These are phyloP conservation scores for Sphaeramia orbicularis DNA, from an alignment of 2,797 vertebrate species.

Conservation along the genomic window DNA sequence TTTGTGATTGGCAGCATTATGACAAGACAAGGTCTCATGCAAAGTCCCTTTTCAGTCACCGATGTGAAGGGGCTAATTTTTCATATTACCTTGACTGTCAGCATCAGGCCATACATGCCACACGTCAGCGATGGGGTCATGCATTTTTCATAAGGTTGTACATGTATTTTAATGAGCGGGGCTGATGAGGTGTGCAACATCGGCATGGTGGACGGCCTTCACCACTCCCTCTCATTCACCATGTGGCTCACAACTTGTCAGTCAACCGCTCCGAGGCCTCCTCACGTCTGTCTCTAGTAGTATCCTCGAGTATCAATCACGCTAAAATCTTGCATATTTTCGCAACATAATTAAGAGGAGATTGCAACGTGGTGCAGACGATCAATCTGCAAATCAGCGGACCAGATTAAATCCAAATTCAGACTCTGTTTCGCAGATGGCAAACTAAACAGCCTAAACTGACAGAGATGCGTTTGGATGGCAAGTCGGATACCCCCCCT, in stretches of 20 bases:
- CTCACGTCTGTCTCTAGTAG: constrained; percentile 73
- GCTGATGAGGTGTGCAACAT: constrained; percentile 70
- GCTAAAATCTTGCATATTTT: constrained; percentile 74
- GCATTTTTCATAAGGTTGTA: constrained; percentile 76
- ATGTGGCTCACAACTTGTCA: constrained; percentile 73
- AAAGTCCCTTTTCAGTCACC: constrained; percentile 1
- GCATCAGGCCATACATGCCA: constrained; percentile 66
- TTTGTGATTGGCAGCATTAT: constrained; percentile 44
- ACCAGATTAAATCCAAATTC: constrained; percentile 78
- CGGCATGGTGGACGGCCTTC: constrained; percentile 68
- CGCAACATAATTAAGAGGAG: constrained; percentile 77
- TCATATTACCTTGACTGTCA: constrained; percentile 76
- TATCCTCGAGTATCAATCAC: constrained; percentile 83
- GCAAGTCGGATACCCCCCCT: constrained; percentile 67
- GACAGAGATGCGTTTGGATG: constrained; percentile 77
- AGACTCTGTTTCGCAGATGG: constrained; percentile 79
- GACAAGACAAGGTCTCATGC: constrained; percentile 44
- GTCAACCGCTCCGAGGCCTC: constrained; percentile 79
- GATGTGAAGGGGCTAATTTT: constrained; percentile 50
- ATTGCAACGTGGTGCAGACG: constrained; percentile 69
- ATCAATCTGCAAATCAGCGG: constrained; percentile 84
- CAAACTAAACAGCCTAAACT: constrained; percentile 79
- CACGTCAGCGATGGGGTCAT: constrained; percentile 73
- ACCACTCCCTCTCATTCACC: constrained; percentile 55
- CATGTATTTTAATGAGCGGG: constrained; percentile 80